Percentiles rank a stretch among this genome's conserved stretches.
These are phyloP conservation scores for Andrena flavipes DNA, from an alignment of 2,888 invertebrate species.

Conservation along the genomic window DNA sequence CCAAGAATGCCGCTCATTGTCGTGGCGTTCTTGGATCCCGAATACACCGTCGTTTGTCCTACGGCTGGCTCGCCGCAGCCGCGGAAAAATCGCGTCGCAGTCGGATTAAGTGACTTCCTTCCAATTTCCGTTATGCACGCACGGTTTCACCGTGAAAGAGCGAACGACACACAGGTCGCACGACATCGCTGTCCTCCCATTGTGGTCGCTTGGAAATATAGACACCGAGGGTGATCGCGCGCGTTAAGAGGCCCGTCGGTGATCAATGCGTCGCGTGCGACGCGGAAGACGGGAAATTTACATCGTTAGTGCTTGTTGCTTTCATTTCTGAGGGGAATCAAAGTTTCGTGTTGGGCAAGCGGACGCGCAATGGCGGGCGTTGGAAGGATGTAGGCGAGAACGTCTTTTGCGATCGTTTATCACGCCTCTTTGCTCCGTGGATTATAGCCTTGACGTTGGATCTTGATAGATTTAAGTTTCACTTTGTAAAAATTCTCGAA, in stretches of 20 bases:
- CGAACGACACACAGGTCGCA: slow-evolving; percentile 19
- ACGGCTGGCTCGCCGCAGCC: slow-evolving; percentile 12
- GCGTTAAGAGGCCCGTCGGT: background rate
- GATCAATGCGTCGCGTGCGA: slow-evolving; percentile 51
- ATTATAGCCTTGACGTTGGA: too few species aligned
- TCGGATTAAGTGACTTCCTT: slow-evolving; percentile 55
- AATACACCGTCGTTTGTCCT: slow-evolving; percentile 56
- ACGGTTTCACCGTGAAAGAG: slow-evolving; percentile 46
- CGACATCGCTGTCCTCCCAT: slow-evolving; percentile 25
- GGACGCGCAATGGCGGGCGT: background rate
- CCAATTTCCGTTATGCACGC: slow-evolving; percentile 41
- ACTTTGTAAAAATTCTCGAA: too few species aligned
- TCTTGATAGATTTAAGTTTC: too few species aligned
- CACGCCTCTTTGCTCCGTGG: too few species aligned
- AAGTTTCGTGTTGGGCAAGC: slow-evolving; percentile 18
- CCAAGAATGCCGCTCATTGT: slow-evolving; percentile 64
- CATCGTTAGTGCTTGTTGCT: slow-evolving; percentile 34
- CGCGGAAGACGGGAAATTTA: slow-evolving; percentile 40
- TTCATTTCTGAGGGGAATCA: slow-evolving; percentile 27
- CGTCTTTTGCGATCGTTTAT: too few species aligned
- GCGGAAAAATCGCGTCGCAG: slow-evolving; percentile 39
- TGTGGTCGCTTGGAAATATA: slow-evolving; percentile 22
- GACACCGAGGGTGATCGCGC: slow-evolving; percentile 15
- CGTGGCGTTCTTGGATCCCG: slow-evolving; percentile 58
- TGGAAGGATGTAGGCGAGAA: background rate